Percentiles rank a stretch among this genome's conserved stretches.
These are phyloP conservation scores for Zalophus californianus DNA, from an alignment of 2,797 vertebrate genomes.

Conservation along the genomic window DNA sequence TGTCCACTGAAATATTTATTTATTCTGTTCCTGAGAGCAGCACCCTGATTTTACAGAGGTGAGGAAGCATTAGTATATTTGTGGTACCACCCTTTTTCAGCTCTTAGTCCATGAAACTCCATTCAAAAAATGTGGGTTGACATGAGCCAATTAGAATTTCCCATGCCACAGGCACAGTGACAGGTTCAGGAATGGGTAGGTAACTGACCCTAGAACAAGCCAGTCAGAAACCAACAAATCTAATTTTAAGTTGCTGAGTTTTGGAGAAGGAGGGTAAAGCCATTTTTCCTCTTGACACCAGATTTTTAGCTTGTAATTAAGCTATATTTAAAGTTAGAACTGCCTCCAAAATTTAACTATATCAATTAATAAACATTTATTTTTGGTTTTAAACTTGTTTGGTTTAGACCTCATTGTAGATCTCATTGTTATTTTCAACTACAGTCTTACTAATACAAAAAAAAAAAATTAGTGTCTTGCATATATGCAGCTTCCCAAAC, in stretches of 20 bases:
- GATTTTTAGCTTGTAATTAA: not conserved
- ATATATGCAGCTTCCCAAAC: not conserved
- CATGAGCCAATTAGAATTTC: not conserved
- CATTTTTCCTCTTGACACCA: not conserved
- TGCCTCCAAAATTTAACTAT: constrained; percentile 24
- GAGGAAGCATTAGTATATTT: not conserved
- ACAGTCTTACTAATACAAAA: not conserved
- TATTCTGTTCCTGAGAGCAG: not conserved
- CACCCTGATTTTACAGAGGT: not conserved
- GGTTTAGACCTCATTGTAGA: not conserved
- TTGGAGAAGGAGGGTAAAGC: not conserved
- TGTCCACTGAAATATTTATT: not conserved
- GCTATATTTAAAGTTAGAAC: not conserved
- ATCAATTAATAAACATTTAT: not conserved
- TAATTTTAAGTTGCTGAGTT: not conserved
- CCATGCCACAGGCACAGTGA: not conserved
- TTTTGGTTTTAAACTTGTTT: constrained; percentile 43
- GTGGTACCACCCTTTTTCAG: not conserved
- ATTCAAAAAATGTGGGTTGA: not conserved
- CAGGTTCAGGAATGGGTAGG: not conserved
- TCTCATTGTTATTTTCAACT: not conserved
- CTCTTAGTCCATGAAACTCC: not conserved
- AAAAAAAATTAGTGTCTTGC: not conserved
- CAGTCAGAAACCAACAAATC: not conserved
- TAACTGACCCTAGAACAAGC: not conserved